phyloP scores from a whole-genome alignment of 2,113 vertebrate species.

The Rhinichthys klamathensis region DNA sequence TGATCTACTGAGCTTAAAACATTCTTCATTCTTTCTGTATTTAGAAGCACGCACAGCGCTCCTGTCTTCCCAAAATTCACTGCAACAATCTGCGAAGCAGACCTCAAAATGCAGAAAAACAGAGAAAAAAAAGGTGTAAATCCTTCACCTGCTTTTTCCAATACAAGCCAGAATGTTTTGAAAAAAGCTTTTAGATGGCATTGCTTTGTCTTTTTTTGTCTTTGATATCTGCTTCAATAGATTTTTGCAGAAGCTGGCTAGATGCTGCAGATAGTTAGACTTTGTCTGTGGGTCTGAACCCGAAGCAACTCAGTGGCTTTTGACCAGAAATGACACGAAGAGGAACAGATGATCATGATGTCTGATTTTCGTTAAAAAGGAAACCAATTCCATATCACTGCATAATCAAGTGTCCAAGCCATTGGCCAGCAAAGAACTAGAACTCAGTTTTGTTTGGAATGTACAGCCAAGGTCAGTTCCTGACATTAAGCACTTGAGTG shows the following conservation, averaged over 20 bases:
- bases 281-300: slow-evolving; percentile 52
- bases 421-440: slow-evolving; percentile 40
- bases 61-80: slow-evolving; percentile 80
- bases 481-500: slow-evolving; percentile 69
- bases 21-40: slow-evolving; percentile 77
- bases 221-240: slow-evolving; percentile 75
- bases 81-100: slow-evolving; percentile 80
- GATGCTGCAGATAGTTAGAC: slow-evolving; percentile 56
- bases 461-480: slow-evolving; percentile 71
- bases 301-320: slow-evolving; percentile 11
- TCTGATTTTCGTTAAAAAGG: slow-evolving; percentile 13
- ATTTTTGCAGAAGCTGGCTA: slow-evolving; percentile 63
- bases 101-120: slow-evolving; percentile 78
- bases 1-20: slow-evolving; percentile 79
- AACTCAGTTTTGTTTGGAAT: slow-evolving; percentile 65
- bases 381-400: slow-evolving; percentile 6
- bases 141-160: slow-evolving; percentile 69
- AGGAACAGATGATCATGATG: slow-evolving; percentile 5
- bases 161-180: slow-evolving; percentile 72
- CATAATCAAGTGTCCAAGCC: neutral
- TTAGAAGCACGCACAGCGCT: slow-evolving; percentile 75
- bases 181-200: slow-evolving; percentile 70
- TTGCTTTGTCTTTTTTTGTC: slow-evolving; percentile 74
- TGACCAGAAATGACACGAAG: slow-evolving; percentile 22
- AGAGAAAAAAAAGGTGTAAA: slow-evolving; percentile 74